Evolutionary conservation across 2,113 vertebrate genomes (phyloP).

Genomic region (Eubucco bourcierii): DNA sequence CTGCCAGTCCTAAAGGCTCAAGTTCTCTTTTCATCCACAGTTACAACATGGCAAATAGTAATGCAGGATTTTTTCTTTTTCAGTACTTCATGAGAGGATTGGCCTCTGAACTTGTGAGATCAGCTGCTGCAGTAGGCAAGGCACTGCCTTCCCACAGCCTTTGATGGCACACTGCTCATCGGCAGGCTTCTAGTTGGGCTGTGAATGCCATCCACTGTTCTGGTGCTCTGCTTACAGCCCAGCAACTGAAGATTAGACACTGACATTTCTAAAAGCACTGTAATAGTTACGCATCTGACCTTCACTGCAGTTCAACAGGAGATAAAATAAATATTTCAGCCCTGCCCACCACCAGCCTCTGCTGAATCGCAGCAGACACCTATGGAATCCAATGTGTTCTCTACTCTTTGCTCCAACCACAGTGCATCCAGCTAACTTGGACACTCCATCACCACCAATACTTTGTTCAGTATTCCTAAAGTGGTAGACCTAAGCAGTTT

Average conservation of each 20-base stretch:
- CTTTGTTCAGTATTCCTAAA: background rate
- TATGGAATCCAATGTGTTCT: background rate
- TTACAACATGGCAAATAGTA: background rate
- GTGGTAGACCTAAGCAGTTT: background rate
- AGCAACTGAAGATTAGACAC: background rate
- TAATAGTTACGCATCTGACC: background rate
- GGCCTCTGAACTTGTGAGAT: background rate
- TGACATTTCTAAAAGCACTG: background rate
- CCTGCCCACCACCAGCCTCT: background rate
- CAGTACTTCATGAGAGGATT: accelerated
- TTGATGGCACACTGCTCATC: accelerated
- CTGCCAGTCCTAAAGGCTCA: background rate
- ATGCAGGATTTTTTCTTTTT: background rate
- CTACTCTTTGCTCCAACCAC: background rate
- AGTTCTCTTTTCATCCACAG: background rate
- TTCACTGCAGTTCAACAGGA: background rate
- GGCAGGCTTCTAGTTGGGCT: background rate
- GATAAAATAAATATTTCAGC: background rate
- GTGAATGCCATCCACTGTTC: accelerated
- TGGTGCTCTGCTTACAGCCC: background rate
- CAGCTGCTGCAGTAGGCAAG: accelerated
- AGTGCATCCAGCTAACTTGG: background rate
- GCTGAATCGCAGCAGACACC: background rate
- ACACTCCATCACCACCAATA: background rate
- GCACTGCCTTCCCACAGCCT: background rate